phyloP scores from a whole-genome alignment of 2,113 vertebrate genomes.

The Ondatra zibethicus region DNA sequence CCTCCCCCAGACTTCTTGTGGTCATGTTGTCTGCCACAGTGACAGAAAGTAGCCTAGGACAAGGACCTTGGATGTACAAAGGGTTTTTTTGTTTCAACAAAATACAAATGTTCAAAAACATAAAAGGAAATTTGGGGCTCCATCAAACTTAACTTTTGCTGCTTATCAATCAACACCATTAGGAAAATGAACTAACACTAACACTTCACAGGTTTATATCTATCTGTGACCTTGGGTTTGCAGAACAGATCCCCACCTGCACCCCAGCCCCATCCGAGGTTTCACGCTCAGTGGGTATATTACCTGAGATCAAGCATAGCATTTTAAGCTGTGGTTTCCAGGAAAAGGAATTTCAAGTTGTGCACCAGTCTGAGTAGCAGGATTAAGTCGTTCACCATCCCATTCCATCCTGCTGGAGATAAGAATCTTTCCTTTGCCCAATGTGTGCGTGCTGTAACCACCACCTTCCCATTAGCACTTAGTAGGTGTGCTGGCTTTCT shows the following conservation, averaged over 20 bases:
- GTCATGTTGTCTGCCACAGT: not conserved
- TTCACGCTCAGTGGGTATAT: not conserved
- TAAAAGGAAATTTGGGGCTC: not conserved
- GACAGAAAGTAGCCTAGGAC: not conserved
- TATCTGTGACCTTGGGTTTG: not conserved
- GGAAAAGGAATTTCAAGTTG: not conserved
- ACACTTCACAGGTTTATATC: not conserved
- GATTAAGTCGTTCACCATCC: not conserved
- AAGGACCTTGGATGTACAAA: not conserved
- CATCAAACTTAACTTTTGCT: constrained; percentile 4
- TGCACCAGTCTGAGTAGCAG: not conserved
- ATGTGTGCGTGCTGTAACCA: not conserved
- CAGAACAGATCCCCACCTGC: not conserved
- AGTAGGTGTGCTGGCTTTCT: not conserved
- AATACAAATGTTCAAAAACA: not conserved
- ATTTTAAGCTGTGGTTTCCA: not conserved
- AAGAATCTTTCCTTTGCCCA: not conserved
- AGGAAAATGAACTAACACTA: not conserved
- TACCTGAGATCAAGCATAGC: not conserved
- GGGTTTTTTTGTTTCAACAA: not conserved
- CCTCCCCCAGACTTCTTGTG: not conserved
- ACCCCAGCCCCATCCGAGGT: not conserved
- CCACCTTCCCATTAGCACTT: not conserved
- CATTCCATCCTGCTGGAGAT: not conserved
- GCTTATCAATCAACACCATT: not conserved